Conservation (phyloP, 2,113 vertebrate species). For the Otis tarda region DNA sequence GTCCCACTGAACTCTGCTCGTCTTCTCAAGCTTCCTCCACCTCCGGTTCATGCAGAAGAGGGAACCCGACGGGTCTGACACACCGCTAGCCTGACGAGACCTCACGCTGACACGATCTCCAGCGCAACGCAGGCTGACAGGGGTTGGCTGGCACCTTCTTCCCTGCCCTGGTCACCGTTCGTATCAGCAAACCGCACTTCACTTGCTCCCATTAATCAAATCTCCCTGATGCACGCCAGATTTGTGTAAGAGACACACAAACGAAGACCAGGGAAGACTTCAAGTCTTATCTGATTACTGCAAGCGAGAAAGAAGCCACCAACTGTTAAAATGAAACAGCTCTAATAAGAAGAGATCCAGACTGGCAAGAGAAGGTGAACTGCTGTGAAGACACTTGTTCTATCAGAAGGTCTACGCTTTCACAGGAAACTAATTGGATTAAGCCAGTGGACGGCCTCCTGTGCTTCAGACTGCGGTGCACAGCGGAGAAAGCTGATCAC, state of each 20-base stretch:
- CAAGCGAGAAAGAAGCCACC: not conserved
- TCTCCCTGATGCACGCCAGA: not conserved
- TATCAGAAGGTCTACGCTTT: not conserved
- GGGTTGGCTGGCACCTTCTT: not conserved
- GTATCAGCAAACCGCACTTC: not conserved
- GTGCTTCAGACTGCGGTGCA: fast-evolving
- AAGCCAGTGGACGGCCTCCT: not conserved
- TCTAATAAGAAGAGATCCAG: not conserved
- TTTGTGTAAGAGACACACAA: not conserved
- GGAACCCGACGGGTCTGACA: not conserved
- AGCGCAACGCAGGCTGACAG: not conserved
- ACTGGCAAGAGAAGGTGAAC: not conserved
- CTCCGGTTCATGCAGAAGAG: fast-evolving
- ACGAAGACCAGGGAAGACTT: not conserved
- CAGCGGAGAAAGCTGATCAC: not conserved
- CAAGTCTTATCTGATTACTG: not conserved
- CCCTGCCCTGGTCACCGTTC: not conserved
- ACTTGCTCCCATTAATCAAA: not conserved
- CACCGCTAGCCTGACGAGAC: not conserved
- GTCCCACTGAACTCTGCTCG: not conserved
- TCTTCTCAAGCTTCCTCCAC: not conserved
- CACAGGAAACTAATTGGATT: not conserved
- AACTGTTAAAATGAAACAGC: not conserved
- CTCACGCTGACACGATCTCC: not conserved
- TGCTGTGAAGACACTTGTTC: not conserved